These are phyloP conservation scores for Drosophila emarginata DNA, from an alignment of 2,888 invertebrate genomes.

Conservation along the genomic window DNA sequence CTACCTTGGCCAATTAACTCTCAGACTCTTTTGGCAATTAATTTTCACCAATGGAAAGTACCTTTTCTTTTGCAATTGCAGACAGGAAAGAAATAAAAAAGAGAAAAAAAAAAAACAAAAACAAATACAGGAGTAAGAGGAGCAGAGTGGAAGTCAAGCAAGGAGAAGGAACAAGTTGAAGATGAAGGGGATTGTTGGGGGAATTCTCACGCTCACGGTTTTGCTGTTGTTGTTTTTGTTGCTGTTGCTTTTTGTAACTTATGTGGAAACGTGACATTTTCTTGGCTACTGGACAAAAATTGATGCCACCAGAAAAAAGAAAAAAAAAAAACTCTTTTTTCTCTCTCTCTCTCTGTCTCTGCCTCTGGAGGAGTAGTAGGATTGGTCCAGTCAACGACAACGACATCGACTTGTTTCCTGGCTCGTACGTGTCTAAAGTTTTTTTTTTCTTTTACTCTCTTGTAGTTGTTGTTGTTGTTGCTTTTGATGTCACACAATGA, in stretches of 20 bases:
- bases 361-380: slow-evolving; percentile 40
- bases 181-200: slow-evolving; percentile 32
- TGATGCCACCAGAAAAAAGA: slow-evolving; percentile 59
- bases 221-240: not conserved
- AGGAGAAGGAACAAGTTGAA: slow-evolving; percentile 14
- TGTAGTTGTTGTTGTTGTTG: slow-evolving; percentile 25
- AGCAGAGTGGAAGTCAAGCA: not conserved
- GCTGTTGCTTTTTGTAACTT: slow-evolving; percentile 60
- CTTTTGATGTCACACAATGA: slow-evolving; percentile 64
- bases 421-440: slow-evolving; percentile 73
- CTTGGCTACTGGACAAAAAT: slow-evolving; percentile 80
- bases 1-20: slow-evolving; percentile 72
- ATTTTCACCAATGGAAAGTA: slow-evolving; percentile 77
- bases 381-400: slow-evolving; percentile 49
- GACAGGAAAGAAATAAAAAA: not conserved
- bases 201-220: slow-evolving; percentile 69
- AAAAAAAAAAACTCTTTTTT: not conserved
- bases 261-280: slow-evolving; percentile 81
- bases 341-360: not conserved
- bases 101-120: not conserved
- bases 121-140: not conserved
- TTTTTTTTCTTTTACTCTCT: slow-evolving; percentile 36
- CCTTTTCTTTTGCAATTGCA: slow-evolving; percentile 50
- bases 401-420: slow-evolving; percentile 60
- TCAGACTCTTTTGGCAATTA: slow-evolving; percentile 61